Evolutionary conservation across 2,113 vertebrate species (phyloP).

Genomic region (Pangasianodon hypophthalmus): DNA sequence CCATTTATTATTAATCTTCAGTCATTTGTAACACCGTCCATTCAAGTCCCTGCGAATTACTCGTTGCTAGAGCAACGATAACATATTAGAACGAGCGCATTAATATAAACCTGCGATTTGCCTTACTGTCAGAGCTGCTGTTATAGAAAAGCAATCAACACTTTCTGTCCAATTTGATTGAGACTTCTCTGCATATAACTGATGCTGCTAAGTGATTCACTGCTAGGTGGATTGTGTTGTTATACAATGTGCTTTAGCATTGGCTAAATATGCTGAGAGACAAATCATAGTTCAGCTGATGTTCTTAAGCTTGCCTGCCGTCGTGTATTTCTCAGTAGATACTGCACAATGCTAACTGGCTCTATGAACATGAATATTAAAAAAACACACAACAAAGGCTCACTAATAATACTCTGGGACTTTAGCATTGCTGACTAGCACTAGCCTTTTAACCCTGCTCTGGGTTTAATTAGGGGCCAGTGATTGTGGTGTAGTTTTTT

Average conservation of each 20-base stretch:
- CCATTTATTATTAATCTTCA: neutral
- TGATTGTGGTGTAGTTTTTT: neutral
- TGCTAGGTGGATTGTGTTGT: neutral
- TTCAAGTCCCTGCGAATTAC: neutral
- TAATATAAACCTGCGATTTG: neutral
- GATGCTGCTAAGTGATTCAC: neutral
- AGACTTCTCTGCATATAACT: neutral
- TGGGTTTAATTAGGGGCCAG: constrained; percentile 3
- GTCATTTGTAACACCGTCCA: neutral
- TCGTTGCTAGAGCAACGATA: neutral
- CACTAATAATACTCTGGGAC: neutral
- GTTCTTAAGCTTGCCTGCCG: neutral
- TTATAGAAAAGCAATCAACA: neutral
- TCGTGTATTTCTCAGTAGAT: neutral
- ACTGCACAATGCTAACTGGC: neutral
- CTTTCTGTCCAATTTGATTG: neutral
- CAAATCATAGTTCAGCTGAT: neutral
- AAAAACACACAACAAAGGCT: neutral
- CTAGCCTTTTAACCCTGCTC: neutral
- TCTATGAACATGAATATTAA: neutral
- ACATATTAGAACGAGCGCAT: neutral
- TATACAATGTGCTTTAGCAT: neutral
- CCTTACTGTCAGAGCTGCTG: neutral
- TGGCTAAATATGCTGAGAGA: no score
- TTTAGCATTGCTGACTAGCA: constrained; percentile 8